Base-by-base conservation (phyloP, 2,888 invertebrate species). In the Aleiodes testaceus region DNA sequence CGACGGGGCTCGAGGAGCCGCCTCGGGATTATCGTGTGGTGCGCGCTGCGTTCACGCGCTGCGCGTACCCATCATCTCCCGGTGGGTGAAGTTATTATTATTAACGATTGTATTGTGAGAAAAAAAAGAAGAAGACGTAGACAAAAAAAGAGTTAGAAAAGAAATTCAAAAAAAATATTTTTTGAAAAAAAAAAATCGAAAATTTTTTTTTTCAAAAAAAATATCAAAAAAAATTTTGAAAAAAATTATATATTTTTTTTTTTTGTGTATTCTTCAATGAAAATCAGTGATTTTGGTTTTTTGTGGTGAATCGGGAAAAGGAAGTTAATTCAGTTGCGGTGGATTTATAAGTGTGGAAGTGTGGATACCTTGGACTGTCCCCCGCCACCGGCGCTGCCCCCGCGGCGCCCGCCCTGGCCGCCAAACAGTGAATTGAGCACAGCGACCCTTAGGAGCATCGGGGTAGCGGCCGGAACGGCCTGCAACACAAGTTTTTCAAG, bases 381-480 rank as follows among this genome's bases (percentile, higher is more conserved):
- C 87, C 87, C 87, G 87, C 87, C 88, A 85, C 88, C 88, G 87
- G 88, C 88, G 87, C 87, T 85, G 85, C 87, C 85, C 75, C 85
- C 88, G 90, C 85, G 85, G 85, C 85, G 83, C 84, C 86, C 84
- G 80, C 84, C 85, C 82, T 84, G 85, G 85, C 83, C 83, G 81
- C 82, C 81, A 79, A 83, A 81, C 81, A 80, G 88, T 88, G 87
- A 72, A 64, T 63, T 89, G 88, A 89, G 88, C 88, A 88, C 88
- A 88, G 79, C 80, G 75, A 78, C 82, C 73, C 78, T 80, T 66
- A 75, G 78, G 74, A 79, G 77, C 73, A 77, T 80, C 75, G 79
- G 77, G 75, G 79, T 78, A 74, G 75, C 73, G 52, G 74, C 74
- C 64, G 59, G 42, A 47, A 66, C 55, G 72, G 61, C 68, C 72